phyloP scores from a whole-genome alignment of 1,140 invertebrate species.

The Carposina sasakii region DNA sequence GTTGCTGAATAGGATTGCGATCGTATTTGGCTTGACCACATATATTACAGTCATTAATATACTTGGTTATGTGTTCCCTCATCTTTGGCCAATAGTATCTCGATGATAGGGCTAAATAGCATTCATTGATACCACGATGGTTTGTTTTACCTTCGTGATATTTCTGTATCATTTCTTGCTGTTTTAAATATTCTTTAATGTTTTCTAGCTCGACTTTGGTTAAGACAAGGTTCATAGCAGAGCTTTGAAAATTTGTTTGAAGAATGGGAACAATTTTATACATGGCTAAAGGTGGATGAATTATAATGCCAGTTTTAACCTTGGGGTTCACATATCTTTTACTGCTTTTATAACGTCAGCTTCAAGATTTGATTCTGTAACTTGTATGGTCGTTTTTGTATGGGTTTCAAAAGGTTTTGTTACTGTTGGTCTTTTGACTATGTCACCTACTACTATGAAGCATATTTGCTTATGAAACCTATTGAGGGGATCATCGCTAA shows the following conservation, averaged over 20 bases:
- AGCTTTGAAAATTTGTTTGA: background rate
- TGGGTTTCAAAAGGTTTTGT: background rate
- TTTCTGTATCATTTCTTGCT: background rate
- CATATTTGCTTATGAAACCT: no score
- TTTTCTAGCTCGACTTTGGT: constrained; percentile 4
- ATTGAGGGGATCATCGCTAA: no score
- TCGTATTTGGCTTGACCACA: no score
- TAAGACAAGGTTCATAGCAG: constrained; percentile 2
- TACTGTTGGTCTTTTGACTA: no score
- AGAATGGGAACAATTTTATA: constrained; percentile 5
- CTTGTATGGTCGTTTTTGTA: background rate
- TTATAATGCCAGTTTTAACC: background rate
- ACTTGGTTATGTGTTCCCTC: no score
- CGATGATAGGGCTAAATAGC: background rate
- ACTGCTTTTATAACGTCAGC: background rate
- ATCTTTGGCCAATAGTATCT: background rate
- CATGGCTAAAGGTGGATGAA: background rate
- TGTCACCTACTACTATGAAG: no score
- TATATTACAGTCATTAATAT: no score
- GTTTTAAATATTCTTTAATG: background rate
- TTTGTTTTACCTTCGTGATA: constrained; percentile 3
- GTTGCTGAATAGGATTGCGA: no score
- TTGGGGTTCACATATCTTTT: background rate
- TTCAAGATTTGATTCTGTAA: constrained; percentile 1
- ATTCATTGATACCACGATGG: constrained; percentile 1